Base-by-base conservation (phyloP, 2,888 invertebrate species). In the Parthenolecanium corni region DNA sequence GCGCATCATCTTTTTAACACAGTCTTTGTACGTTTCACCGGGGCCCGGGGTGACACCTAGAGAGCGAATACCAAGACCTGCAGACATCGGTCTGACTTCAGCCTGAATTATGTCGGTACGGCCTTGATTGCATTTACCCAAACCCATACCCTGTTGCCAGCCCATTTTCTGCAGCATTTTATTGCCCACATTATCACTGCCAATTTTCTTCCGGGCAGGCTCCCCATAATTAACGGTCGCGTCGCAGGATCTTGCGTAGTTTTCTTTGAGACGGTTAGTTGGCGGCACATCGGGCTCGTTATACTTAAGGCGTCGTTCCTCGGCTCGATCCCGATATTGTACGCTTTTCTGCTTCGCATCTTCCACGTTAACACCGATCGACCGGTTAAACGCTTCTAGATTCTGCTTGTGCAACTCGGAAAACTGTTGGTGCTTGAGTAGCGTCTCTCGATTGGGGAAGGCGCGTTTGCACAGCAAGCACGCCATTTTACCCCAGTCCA, bases 141-240 rank as follows among this genome's bases (percentile, higher is more conserved):
- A 77, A 0, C 98, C 98, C 77, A 90, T 85, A 0, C 98, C 98
- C 72, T 93, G 93, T 5, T 87, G 87, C 98, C 98, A 98, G 3
- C 98, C 98, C 98, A 98, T 98, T 76, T 93, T 94, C 74, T 97
- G 94, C 67, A 98, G 74, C 74, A 98, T 79, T 72, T 91, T 87
- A 72, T 89, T 96, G 6, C 97, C 98, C 65, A 96, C 89, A 69
- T 95, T 95, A 68, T 89, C 92, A 0, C 88, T 83, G 69, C 89
- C 79, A 70, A 93, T 80, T 65, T 88, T 79, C 73, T 82, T 79
- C 64, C 80, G 78, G 0, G 84, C 81, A 1, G 80, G 81, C 58
- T 70, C 80, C 72, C 78, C 67, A 70, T 76, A 71, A 66, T 72
- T 71, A 3, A 72, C 68, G 2, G 75, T 70, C 12, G 74, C 72